phyloP scores from a whole-genome alignment of 2,888 invertebrate genomes.

The Axea sp. region DNA sequence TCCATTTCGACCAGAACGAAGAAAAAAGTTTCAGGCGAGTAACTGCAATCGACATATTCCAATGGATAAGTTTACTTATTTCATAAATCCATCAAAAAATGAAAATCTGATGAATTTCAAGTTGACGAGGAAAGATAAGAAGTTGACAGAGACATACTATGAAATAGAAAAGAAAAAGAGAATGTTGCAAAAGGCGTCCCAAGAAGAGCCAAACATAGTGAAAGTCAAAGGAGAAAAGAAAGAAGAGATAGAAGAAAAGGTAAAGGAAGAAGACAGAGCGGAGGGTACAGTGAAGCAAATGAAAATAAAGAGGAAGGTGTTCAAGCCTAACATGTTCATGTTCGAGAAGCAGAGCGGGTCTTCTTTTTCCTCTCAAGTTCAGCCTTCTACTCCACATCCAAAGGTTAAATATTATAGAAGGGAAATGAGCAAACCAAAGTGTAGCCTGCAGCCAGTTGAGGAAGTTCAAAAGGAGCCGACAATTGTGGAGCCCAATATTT shows the following conservation, averaged over 20 bases:
- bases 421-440: conserved; percentile 14
- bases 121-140: conserved; percentile 77
- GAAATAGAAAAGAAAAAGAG: conserved; percentile 70
- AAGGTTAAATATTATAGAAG: conserved; percentile 23
- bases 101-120: conserved; percentile 69
- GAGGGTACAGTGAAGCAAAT: neutral
- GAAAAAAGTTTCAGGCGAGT: conserved; percentile 36
- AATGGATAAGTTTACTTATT: conserved; percentile 71
- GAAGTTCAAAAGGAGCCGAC: conserved; percentile 3
- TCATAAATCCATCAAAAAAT: conserved; percentile 69
- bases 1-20: conserved; percentile 74
- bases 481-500: conserved; percentile 12
- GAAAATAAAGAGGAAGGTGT: conserved; percentile 3
- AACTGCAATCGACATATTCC: conserved; percentile 12
- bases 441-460: neutral
- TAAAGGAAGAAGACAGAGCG: neutral
- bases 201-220: no score
- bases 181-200: no score
- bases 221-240: neutral
- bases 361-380: neutral
- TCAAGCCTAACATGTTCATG: conserved; percentile 26
- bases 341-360: conserved; percentile 5
- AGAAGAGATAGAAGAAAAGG: neutral
- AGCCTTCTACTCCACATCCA: conserved; percentile 25
- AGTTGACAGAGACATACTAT: conserved; percentile 76